These are phyloP conservation scores for Xenopus petersii DNA, from an alignment of 2,797 vertebrate species.

Conservation along the genomic window DNA sequence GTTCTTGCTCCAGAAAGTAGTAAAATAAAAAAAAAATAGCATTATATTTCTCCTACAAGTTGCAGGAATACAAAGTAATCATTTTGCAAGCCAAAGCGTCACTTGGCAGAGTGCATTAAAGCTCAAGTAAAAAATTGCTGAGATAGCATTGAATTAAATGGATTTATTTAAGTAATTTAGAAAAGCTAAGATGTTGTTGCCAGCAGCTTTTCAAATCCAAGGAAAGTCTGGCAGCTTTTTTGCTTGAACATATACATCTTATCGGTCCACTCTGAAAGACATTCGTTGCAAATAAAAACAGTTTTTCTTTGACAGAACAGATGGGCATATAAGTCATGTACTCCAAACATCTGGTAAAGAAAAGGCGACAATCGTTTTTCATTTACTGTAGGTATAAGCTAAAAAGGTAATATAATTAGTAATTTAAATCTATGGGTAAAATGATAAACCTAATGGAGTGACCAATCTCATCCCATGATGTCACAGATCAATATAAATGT, in stretches of 20 bases:
- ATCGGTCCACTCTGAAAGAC: background rate
- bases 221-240: background rate
- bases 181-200: constrained; percentile 24
- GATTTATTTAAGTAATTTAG: constrained; percentile 53
- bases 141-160: constrained; percentile 57
- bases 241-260: background rate
- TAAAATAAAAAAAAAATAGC: constrained; percentile 42
- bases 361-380: background rate
- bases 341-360: background rate
- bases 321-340: background rate
- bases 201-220: background rate
- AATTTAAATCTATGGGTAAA: too few species aligned
- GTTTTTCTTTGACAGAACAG: background rate
- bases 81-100: constrained; percentile 52
- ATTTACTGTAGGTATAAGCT: background rate
- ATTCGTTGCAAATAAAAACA: background rate
- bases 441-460: too few species aligned
- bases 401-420: background rate
- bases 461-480: too few species aligned
- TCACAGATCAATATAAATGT: too few species aligned
- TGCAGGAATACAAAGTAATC: constrained; percentile 58
- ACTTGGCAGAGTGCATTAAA: constrained; percentile 52
- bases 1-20: constrained; percentile 40
- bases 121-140: constrained; percentile 47
- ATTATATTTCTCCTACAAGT: constrained; percentile 46